Evolutionary conservation across 2,113 vertebrate species (phyloP), one percentile per base, ranked within the genome.

Genomic region (Ptilonorhynchus violaceus): DNA sequence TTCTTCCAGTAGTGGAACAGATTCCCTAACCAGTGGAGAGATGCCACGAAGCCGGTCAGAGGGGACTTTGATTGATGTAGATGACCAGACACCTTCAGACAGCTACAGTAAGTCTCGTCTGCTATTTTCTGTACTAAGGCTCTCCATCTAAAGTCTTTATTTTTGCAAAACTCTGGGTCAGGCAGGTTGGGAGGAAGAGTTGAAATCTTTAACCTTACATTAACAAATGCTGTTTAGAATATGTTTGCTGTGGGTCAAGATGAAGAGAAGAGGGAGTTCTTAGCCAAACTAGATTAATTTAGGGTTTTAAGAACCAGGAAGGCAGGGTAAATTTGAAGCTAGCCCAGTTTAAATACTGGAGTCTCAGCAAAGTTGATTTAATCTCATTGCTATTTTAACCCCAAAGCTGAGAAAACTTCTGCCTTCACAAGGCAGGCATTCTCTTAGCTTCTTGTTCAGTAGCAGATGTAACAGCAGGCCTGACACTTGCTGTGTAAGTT

Each of bases 51-150:
- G 98, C 95, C 98, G 90, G 92, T 99, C 99, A 50, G 99, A 99
- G 96, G 99, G 99, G 30, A 98, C 98, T 60, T 97, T 99, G 92
- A 97, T 99, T 94, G 99, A 99, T 81, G 96, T 98, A 86, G 98
- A 98, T 92, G 98, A 98, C 31, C 91, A 1, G 75, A 89, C 76
- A 47, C 56, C 97, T 78, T 94, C 98, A 74, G 94, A 96, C 92
- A 97, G 66, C 80, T 96, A 97, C 92, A 98, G 94, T 95, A 94
- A 94, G 67, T 96, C 96, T 97, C 98, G 98, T 99, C 97, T 64
- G 37, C 37, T 67, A 12, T 44, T 73, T 88, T 66, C 23, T 82
- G 5, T 62, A 35, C 19, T 30, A 59, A 63, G 22, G 11, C 20
- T 69, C 23, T 49, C 20, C 7, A 28, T 5, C 10, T n/a, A 7